Evolutionary conservation across 1,140 invertebrate species (phyloP).

Genomic region (Anadara kagoshimensis): DNA sequence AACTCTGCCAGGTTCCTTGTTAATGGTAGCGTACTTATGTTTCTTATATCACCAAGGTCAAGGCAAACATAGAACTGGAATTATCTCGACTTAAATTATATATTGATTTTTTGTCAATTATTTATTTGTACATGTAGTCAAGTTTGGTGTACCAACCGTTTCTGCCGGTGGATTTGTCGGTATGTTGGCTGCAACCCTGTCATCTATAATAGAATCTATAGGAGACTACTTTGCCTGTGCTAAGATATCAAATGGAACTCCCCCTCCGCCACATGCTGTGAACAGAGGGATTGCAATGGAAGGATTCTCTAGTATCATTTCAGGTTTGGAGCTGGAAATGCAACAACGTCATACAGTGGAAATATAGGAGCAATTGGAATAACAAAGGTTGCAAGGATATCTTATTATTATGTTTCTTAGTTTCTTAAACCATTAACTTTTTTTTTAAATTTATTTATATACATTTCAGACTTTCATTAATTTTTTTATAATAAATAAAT

Average conservation of each 20-base stretch:
- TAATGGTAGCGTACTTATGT: too few species aligned
- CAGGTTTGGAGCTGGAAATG: slow-evolving; percentile 87
- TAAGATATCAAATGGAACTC: slow-evolving; percentile 83
- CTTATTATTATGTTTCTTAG: too few species aligned
- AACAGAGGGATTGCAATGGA: slow-evolving; percentile 83
- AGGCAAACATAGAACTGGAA: too few species aligned
- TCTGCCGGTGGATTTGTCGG: slow-evolving; percentile 85
- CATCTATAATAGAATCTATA: slow-evolving; percentile 89
- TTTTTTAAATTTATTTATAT: too few species aligned
- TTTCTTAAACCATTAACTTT: too few species aligned
- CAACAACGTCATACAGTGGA: slow-evolving; percentile 88
- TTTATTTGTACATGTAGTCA: slow-evolving; percentile 36
- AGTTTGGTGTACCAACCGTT: slow-evolving; percentile 81
- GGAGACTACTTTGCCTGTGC: slow-evolving; percentile 93
- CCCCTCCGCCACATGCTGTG: slow-evolving; percentile 89
- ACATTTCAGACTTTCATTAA: too few species aligned
- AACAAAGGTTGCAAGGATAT: slow-evolving; percentile 72
- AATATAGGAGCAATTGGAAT: slow-evolving; percentile 90
- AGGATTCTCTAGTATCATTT: slow-evolving; percentile 87
- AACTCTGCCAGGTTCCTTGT: too few species aligned
- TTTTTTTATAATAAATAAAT: too few species aligned
- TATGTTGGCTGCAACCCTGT: slow-evolving; percentile 88
- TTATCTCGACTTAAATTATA: too few species aligned
- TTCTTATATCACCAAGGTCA: too few species aligned
- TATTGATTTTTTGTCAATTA: too few species aligned